Evolutionary conservation across 1,140 invertebrate species (phyloP), one percentile per base, ranked within the genome.

Genomic region (Leptopilina boulardi): DNA sequence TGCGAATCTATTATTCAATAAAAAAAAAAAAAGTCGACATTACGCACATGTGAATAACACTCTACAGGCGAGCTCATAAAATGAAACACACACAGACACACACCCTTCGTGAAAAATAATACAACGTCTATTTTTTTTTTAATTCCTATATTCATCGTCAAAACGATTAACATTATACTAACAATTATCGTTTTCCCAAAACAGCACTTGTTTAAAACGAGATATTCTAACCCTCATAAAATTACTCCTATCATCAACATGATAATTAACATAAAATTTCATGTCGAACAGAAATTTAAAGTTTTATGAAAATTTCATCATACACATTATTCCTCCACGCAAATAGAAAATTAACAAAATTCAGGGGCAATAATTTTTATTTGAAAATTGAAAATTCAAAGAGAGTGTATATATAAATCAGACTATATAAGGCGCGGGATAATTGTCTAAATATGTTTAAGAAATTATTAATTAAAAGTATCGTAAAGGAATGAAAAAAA

Each of bases 41-140:
- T 30, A 66, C 23, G 59, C 26, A 66, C 59, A 66, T 66, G 59
- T 66, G 59, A 66, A n/a, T n/a, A n/a, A 66, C 59, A 66, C 59
- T 66, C 59, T 34, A 15, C 59, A 30, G 15, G 59, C n/a, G n/a
- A n/a, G n/a, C 26, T 66, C 59, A 66, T 30, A 66, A 66, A 66
- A 66, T 13, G 10, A 15, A 66, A n/a, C n/a, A n/a, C n/a, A n/a
- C n/a, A n/a, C n/a, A n/a, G n/a, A n/a, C n/a, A n/a, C n/a, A 66
- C 26, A 54, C 56, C 26, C 9, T 30, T 4, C 26, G 23, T 30
- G 23, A 13, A 18, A 18, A 51, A 51, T 47, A 47, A 47, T 15
- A 15, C 15, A 47, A n/a, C 15, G 44, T 8, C 5, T 38, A 38
- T 38, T 38, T 38, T 38, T 34, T 34, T 51, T 18, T 5, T 18